Evolutionary conservation across 2,888 invertebrate genomes (phyloP).

Genomic region (Chirona hameri): DNA sequence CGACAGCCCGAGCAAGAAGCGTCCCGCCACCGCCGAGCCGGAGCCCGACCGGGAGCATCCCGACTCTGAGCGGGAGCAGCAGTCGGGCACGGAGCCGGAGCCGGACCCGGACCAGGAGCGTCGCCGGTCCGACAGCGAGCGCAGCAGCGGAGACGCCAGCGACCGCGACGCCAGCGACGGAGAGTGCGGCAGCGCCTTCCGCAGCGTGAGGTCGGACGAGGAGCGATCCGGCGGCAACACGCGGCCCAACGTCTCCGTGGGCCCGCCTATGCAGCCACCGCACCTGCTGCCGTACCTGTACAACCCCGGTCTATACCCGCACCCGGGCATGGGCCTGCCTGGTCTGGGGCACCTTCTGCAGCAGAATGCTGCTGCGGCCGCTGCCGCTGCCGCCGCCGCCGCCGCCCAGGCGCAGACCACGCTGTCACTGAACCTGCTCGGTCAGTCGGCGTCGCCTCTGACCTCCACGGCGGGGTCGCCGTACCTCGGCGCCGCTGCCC

Average conservation of each 20-base stretch:
- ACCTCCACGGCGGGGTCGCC: conserved; percentile 37
- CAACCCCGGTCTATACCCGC: conserved; percentile 79
- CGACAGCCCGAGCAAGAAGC: conserved; percentile 29
- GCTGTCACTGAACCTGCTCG: conserved; percentile 22
- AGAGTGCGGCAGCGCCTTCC: conserved; percentile 40
- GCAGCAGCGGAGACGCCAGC: neutral
- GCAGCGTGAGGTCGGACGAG: conserved; percentile 40
- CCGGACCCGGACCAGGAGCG: neutral
- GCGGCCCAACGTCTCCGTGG: conserved; percentile 82
- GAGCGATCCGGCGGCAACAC: conserved; percentile 60
- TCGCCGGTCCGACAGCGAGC: conserved; percentile 1
- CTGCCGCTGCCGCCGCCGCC: conserved; percentile 28
- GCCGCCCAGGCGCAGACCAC: neutral
- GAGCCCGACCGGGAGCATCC: neutral
- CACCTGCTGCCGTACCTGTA: conserved; percentile 87
- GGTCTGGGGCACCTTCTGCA: conserved; percentile 41
- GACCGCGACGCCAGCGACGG: conserved; percentile 34
- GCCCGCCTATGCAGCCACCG: conserved; percentile 86
- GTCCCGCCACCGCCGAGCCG: neutral
- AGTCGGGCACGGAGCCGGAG: neutral
- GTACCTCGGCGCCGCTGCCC: conserved; percentile 39
- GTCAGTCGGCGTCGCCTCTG: conserved; percentile 34
- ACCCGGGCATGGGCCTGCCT: conserved; percentile 46
- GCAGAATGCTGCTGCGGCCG: conserved; percentile 32
- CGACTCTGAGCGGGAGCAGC: neutral